These are phyloP conservation scores for Corvus hawaiiensis DNA, from an alignment of 2,113 vertebrate species.

Conservation along the genomic window DNA sequence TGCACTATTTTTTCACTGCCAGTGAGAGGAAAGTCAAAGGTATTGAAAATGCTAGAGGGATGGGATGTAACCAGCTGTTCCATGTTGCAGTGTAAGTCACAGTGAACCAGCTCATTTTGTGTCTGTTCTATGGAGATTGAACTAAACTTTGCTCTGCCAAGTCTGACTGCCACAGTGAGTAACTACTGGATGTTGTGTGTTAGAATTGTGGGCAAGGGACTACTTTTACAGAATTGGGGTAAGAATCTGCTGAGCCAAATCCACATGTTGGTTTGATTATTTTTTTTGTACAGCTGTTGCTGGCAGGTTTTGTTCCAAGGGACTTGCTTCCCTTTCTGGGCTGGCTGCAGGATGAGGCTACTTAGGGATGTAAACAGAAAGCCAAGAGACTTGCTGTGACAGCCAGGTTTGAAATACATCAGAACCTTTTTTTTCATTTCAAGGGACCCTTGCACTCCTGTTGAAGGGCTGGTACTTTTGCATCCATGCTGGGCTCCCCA, in stretches of 20 bases:
- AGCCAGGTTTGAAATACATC: not conserved
- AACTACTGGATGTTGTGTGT: not conserved
- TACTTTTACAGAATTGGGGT: not conserved
- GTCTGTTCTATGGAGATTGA: not conserved
- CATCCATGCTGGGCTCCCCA: not conserved
- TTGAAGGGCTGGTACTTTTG: not conserved
- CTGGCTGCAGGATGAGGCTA: constrained; percentile 7
- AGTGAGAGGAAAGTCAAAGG: not conserved
- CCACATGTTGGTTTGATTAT: not conserved
- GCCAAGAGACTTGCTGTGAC: not conserved
- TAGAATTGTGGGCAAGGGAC: not conserved
- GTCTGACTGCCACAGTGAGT: constrained; percentile 23
- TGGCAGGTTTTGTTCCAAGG: not conserved
- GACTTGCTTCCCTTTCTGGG: not conserved
- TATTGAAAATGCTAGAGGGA: not conserved
- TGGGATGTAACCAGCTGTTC: not conserved
- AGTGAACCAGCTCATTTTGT: not conserved
- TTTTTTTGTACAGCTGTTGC: not conserved
- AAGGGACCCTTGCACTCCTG: not conserved
- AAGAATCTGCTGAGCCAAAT: constrained; percentile 16
- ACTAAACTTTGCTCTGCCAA: constrained; percentile 28
- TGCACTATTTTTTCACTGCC: constrained; percentile 37
- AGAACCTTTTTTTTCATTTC: not conserved
- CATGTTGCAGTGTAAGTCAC: not conserved
- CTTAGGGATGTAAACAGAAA: not conserved